phyloP scores from a whole-genome alignment of 1,140 invertebrate genomes.

The Oncopeltus fasciatus region DNA sequence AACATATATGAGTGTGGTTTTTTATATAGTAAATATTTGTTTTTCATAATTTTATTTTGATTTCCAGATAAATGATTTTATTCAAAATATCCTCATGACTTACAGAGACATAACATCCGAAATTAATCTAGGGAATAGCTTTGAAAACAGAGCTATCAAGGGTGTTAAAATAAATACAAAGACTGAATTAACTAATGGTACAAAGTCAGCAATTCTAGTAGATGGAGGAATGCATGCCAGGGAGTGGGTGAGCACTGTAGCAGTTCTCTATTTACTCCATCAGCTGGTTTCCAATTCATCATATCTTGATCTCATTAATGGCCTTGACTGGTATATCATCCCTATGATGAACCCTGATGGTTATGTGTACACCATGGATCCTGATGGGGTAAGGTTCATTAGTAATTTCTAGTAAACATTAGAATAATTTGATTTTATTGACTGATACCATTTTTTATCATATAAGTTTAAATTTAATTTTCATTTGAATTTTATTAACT shows the following conservation, averaged over 20 bases:
- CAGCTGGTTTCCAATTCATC: constrained; percentile 57
- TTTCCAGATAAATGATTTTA: background rate
- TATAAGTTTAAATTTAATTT: background rate
- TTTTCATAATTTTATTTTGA: background rate
- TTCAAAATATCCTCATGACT: background rate
- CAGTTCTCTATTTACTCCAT: constrained; percentile 68
- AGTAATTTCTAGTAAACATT: background rate
- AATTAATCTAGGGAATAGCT: background rate
- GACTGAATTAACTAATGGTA: background rate
- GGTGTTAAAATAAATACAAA: background rate
- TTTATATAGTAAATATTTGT: background rate
- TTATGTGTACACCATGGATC: constrained; percentile 48
- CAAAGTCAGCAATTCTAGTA: constrained; percentile 41
- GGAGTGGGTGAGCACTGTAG: constrained; percentile 83
- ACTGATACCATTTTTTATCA: constrained; percentile 22
- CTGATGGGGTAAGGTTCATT: constrained; percentile 46
- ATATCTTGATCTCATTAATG: constrained; percentile 44
- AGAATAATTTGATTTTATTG: background rate
- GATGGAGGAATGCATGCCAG: constrained; percentile 74
- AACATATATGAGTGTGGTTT: too few species aligned
- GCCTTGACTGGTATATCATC: constrained; percentile 53
- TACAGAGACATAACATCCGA: background rate
- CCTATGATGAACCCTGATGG: constrained; percentile 64
- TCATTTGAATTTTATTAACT: background rate
- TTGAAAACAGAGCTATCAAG: background rate